Conservation (phyloP, 2,797 vertebrate genomes). For the Argya squamiceps region DNA sequence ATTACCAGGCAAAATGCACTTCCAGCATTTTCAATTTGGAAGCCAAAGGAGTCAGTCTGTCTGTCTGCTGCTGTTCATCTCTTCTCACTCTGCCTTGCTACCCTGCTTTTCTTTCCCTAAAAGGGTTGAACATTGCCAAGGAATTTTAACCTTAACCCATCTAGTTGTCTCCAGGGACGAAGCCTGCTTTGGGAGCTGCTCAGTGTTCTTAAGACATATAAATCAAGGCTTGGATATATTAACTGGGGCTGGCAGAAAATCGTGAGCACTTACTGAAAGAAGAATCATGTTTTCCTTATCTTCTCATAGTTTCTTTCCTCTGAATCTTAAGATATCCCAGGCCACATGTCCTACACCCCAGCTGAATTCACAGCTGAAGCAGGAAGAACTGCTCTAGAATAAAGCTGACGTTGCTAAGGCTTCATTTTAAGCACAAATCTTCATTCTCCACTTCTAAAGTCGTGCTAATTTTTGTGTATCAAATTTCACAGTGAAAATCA, state of each 20-base stretch:
- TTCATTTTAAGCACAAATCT: background rate
- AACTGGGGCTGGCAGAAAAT: background rate
- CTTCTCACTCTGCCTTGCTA: background rate
- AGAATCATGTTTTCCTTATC: background rate
- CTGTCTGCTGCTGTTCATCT: background rate
- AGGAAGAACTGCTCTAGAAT: background rate
- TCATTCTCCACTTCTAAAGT: background rate
- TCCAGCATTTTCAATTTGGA: background rate
- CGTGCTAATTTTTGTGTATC: background rate
- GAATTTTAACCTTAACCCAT: conserved; percentile 47
- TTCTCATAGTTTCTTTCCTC: background rate
- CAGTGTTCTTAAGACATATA: conserved; percentile 30
- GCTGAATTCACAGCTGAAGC: background rate
- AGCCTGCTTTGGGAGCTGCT: conserved; percentile 9
- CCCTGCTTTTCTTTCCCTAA: conserved; percentile 25
- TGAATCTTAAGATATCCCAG: background rate
- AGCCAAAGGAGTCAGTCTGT: conserved; percentile 28
- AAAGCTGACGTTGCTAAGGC: background rate
- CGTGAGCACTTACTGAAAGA: background rate
- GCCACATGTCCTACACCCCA: background rate
- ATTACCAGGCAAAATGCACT: conserved; percentile 16
- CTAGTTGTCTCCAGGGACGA: conserved; percentile 9
- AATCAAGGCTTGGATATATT: conserved; percentile 35
- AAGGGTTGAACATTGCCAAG: conserved; percentile 4
- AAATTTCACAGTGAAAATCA: background rate